Percentiles rank a stretch among this genome's conserved stretches.
phyloP scores from a whole-genome alignment of 2,113 vertebrate species.

The Suricata suricatta region DNA sequence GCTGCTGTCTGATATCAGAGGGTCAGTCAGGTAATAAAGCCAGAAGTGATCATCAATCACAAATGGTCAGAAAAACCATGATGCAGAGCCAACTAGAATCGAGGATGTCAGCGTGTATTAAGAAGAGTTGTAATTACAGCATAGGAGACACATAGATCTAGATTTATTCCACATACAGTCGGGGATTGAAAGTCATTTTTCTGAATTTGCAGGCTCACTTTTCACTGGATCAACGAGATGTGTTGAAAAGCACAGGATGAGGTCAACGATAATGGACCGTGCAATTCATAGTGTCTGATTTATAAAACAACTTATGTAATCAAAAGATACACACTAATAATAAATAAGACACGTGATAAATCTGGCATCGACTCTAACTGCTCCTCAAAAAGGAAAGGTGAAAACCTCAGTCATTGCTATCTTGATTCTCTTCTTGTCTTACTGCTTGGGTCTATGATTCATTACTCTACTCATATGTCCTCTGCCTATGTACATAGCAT shows the following conservation, averaged over 20 bases:
- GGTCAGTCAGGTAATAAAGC: background rate
- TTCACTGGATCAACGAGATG: background rate
- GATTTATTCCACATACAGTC: background rate
- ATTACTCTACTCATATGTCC: background rate
- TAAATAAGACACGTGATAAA: background rate
- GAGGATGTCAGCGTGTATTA: background rate
- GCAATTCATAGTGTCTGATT: background rate
- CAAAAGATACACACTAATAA: conserved; percentile 8
- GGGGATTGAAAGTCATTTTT: background rate
- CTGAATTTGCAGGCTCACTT: background rate
- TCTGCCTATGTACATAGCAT: conserved; percentile 27
- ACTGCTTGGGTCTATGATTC: background rate
- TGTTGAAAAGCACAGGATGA: conserved; percentile 9
- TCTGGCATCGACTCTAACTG: background rate
- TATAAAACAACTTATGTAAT: conserved; percentile 6
- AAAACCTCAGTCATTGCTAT: background rate
- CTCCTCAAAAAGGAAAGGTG: background rate
- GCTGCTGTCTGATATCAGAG: background rate
- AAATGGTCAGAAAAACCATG: background rate
- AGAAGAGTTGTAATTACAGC: background rate
- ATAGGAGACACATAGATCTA: background rate
- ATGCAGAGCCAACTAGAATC: background rate
- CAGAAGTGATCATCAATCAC: background rate
- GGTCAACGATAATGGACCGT: background rate
- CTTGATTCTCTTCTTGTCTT: background rate